Evolutionary conservation across 92 coral and sea anemone species (phyloP).

Genomic region (Epizoanthus ramosus): DNA sequence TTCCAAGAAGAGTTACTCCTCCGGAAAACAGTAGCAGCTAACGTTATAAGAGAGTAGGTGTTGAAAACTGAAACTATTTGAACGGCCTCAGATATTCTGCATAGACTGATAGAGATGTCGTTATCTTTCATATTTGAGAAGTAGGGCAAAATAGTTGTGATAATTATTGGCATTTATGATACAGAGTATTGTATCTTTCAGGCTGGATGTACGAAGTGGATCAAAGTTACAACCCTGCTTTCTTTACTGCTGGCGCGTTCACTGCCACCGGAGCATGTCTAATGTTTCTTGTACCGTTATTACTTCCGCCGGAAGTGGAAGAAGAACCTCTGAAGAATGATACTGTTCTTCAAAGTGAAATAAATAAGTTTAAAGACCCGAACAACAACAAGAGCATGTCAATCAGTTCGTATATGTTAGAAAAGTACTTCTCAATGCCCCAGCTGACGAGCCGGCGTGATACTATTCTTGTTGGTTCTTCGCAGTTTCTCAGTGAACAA

Average conservation of each 20-base stretch:
- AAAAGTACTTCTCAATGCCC: background rate
- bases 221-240: slow-evolving; percentile 74
- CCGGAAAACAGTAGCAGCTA: no score
- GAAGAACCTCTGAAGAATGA: slow-evolving; percentile 35
- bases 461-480: background rate
- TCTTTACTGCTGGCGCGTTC: slow-evolving; percentile 85
- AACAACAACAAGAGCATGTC: background rate
- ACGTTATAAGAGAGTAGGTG: no score
- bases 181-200: background rate
- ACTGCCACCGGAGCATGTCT: slow-evolving; percentile 77
- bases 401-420: background rate
- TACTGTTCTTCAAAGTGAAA: background rate
- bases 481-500: background rate
- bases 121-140: no score
- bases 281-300: slow-evolving; percentile 67
- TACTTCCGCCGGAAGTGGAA: slow-evolving; percentile 66
- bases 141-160: no score
- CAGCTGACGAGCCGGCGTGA: slow-evolving; percentile 11
- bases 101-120: no score
- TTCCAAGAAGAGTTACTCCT: no score
- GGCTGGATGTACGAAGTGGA: slow-evolving; percentile 77
- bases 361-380: background rate
- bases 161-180: no score
- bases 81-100: no score
- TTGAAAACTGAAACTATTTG: no score